Base-by-base conservation (phyloP, 2,888 invertebrate genomes). In the Pachydiplax longipennis region DNA sequence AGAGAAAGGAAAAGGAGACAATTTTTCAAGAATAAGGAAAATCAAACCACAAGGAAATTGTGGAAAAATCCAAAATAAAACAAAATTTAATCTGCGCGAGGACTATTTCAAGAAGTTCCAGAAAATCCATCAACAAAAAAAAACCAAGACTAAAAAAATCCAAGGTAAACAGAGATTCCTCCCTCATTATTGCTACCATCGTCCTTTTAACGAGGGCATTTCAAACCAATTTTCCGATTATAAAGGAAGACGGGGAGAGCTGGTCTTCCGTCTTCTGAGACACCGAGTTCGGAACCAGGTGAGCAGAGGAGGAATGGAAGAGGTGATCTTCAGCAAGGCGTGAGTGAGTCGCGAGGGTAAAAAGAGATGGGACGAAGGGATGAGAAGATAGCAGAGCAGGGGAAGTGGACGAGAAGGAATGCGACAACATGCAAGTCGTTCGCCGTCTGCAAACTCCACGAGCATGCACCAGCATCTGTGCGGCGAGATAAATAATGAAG, bases 401-500 rank as follows among this genome's bases (percentile, higher is more conserved):
- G 73, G 73, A 31, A 73, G 25, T 10, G 31, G 73, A 73, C 31
- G 73, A 73, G 73, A 73, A 73, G 73, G 73, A 73, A 73, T 73
- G 73, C 73, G 73, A 73, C 73, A 73, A 25, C 73, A 73, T 73
- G 73, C 73, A 73, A 73, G 73, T 73, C 73, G 73, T 31, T 73
- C 73, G 73, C 73, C 73, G 73, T 73, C 73, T 73, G 73, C 73
- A 73, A 73, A 73, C 73, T 31, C 73, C 73, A 31, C 73, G 73
- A 73, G 73, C 73, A 73, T 73, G 73, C 73, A 73, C 73, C 10
- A 73, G 73, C 73, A 73, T 73, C 73, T 73, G 73, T 73, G 73
- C 73, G 73, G 73, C 73, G 73, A 73, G 73, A 73, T 73, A 73
- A 73, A 73, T 73, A 73, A 73, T 73, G 73, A 73, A 73, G 73